Conservation (phyloP, 2,113 vertebrate genomes). For the Phaethon lepturus region DNA sequence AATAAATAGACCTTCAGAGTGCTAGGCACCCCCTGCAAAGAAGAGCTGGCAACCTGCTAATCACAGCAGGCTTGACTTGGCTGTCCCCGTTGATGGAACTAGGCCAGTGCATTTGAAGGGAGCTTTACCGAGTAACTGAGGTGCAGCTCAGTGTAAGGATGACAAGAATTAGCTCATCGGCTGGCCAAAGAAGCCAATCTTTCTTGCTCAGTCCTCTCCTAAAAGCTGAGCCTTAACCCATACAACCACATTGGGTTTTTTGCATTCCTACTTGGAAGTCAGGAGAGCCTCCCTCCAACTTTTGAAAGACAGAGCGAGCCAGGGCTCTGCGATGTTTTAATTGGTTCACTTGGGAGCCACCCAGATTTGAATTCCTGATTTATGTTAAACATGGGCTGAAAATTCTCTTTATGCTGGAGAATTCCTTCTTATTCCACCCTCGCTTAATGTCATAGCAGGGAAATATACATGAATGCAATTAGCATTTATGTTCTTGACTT, state of each 20-base stretch:
- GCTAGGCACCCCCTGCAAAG: neutral
- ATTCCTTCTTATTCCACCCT: slow-evolving; percentile 8
- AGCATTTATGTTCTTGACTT: slow-evolving; percentile 33
- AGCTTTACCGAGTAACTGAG: neutral
- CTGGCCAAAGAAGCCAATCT: neutral
- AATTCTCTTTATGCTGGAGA: slow-evolving; percentile 40
- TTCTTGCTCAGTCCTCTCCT: neutral
- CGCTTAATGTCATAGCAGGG: slow-evolving; percentile 9
- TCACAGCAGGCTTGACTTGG: neutral
- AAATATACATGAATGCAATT: slow-evolving; percentile 55
- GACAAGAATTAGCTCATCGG: neutral
- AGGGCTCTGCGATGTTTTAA: slow-evolving; percentile 49
- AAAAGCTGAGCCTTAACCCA: neutral
- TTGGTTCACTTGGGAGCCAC: slow-evolving; percentile 67
- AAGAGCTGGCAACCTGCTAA: neutral
- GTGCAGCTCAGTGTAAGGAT: neutral
- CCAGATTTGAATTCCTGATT: slow-evolving; percentile 65
- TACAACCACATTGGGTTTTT: neutral
- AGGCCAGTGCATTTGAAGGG: neutral
- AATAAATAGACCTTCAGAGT: neutral
- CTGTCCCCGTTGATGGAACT: neutral
- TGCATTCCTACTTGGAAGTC: slow-evolving; percentile 2
- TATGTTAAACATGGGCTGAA: slow-evolving; percentile 54
- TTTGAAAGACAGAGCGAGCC: neutral
- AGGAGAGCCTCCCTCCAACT: neutral